phyloP scores from a whole-genome alignment of 2,797 vertebrate species.

The Knipowitschia caucasica region DNA sequence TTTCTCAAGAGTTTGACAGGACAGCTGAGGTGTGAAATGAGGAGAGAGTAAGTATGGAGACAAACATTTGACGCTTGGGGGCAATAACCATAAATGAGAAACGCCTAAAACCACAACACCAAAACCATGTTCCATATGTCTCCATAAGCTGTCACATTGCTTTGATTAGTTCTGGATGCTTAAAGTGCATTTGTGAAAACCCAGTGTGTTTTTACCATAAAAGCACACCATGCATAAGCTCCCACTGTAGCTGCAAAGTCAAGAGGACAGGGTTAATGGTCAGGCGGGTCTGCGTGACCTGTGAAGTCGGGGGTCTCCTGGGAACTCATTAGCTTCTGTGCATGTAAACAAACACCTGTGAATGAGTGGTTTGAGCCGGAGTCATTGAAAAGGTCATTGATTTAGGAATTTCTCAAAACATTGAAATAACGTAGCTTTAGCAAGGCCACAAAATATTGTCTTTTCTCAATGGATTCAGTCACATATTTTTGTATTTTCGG shows the following conservation, averaged over 20 bases:
- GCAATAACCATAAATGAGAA: too few relatives aligned
- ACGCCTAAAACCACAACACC: too few relatives aligned
- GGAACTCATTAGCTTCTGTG: conserved; percentile 3
- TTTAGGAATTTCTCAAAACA: not conserved
- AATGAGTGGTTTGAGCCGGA: not conserved
- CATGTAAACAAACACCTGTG: conserved; percentile 11
- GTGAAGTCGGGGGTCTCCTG: not conserved
- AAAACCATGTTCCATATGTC: too few relatives aligned
- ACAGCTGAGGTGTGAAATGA: too few relatives aligned
- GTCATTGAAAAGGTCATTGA: not conserved
- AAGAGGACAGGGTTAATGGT: conserved; percentile 3
- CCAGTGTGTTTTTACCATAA: not conserved
- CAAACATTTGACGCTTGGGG: too few relatives aligned
- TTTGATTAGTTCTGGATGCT: not conserved
- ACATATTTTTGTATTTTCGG: not conserved
- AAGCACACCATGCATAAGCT: not conserved
- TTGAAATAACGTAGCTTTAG: not conserved
- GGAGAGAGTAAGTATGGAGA: too few relatives aligned
- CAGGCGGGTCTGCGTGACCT: not conserved
- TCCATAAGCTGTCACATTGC: too few relatives aligned
- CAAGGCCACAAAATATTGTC: not conserved
- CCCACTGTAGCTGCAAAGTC: not conserved
- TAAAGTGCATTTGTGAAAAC: not conserved
- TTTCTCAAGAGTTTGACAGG: too few relatives aligned
- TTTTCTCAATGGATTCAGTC: not conserved